Conservation (phyloP, 2,888 invertebrate genomes). For the Athalia rosae region DNA sequence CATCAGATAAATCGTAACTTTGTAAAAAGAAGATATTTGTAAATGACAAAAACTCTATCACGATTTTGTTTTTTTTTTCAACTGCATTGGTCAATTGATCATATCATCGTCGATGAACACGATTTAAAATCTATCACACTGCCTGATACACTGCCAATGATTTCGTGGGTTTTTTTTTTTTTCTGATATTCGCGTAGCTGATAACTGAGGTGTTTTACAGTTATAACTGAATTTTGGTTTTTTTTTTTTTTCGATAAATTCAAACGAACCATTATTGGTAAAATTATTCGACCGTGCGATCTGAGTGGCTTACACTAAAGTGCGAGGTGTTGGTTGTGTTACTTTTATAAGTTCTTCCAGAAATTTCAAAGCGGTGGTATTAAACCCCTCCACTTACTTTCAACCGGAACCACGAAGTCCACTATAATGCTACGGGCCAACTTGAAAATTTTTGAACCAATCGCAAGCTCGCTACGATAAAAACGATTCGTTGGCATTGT, state of each 20-base stretch:
- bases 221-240: not conserved
- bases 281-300: conserved; percentile 22
- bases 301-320: conserved; percentile 39
- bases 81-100: too few relatives aligned
- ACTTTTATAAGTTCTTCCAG: conserved; percentile 40
- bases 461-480: conserved; percentile 42
- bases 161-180: too few relatives aligned
- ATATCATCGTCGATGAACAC: too few relatives aligned
- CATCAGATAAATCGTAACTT: not conserved
- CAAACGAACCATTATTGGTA: conserved; percentile 34
- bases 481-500: not conserved
- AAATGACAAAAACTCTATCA: too few relatives aligned
- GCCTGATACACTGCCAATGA: too few relatives aligned
- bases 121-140: too few relatives aligned
- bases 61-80: too few relatives aligned
- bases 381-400: conserved; percentile 16
- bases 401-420: conserved; percentile 41
- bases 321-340: conserved; percentile 6
- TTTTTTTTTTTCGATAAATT: not conserved
- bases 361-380: conserved; percentile 5
- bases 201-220: not conserved
- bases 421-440: conserved; percentile 66
- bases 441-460: conserved; percentile 59
- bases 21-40: too few relatives aligned
- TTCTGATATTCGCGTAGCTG: not conserved